Evolutionary conservation across 2,888 invertebrate genomes (phyloP).

Genomic region (Pecten maximus): DNA sequence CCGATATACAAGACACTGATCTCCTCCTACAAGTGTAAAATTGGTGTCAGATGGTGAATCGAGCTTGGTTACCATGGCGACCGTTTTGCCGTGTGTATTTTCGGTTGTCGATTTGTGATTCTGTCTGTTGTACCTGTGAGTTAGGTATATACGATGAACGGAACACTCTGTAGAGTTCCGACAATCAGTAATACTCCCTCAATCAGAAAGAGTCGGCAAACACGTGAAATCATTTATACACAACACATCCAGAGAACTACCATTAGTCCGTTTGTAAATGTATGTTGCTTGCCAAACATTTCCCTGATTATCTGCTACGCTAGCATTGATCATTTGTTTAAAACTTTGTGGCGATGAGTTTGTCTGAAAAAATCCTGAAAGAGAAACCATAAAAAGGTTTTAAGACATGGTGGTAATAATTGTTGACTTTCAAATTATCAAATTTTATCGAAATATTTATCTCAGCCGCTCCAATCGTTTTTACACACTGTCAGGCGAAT

Average conservation of each 20-base stretch:
- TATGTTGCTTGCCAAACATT: too few relatives aligned
- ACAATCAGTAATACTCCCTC: neutral
- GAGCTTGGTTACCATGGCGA: neutral
- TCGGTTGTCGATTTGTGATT: neutral
- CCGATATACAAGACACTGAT: neutral
- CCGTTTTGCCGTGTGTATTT: neutral
- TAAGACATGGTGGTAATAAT: too few relatives aligned
- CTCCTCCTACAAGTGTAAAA: conserved; percentile 29
- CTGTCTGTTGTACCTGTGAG: neutral
- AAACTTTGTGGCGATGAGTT: too few relatives aligned
- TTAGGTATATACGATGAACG: neutral
- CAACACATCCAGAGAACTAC: neutral
- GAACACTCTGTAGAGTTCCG: neutral
- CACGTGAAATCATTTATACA: neutral
- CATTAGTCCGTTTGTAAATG: neutral
- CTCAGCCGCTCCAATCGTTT: too few relatives aligned
- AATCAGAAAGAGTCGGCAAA: neutral
- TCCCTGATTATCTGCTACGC: too few relatives aligned
- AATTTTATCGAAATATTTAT: too few relatives aligned
- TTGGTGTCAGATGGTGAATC: conserved; percentile 27
- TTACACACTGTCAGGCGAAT: too few relatives aligned
- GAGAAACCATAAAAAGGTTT: too few relatives aligned
- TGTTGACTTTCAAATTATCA: too few relatives aligned
- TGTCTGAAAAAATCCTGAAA: too few relatives aligned
- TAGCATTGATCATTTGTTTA: too few relatives aligned